Conservation (phyloP, 2,888 invertebrate species). For the Pediacus dermestoides region DNA sequence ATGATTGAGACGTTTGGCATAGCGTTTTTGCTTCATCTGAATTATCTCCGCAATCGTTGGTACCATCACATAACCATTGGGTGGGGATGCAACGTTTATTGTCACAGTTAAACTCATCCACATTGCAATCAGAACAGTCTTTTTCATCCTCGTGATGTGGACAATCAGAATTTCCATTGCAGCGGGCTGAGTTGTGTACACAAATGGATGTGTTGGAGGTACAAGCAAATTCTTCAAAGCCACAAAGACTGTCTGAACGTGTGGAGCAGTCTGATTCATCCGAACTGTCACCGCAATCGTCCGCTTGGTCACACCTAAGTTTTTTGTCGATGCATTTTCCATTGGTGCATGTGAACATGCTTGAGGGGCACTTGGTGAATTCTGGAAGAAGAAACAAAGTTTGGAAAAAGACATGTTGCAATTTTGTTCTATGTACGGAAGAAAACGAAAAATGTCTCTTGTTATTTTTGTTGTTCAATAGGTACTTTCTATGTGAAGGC, state of each 20-base stretch:
- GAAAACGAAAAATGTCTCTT: background rate
- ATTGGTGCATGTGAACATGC: conserved; percentile 52
- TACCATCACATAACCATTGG: conserved; percentile 59
- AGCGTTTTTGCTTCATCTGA: conserved; percentile 59
- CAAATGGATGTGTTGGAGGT: conserved; percentile 53
- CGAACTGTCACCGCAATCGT: conserved; percentile 58
- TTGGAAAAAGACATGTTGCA: conserved; percentile 12
- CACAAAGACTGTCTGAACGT: conserved; percentile 41
- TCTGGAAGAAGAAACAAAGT: conserved; percentile 11
- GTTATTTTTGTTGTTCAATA: too few relatives aligned
- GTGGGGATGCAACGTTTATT: conserved; percentile 59
- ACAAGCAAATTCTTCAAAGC: conserved; percentile 52
- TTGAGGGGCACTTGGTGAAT: conserved; percentile 34
- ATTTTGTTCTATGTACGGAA: conserved; percentile 7
- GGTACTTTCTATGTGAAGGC: too few relatives aligned
- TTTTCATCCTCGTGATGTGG: conserved; percentile 69
- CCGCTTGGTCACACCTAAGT: conserved; percentile 56
- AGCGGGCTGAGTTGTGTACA: conserved; percentile 53
- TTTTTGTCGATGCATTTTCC: conserved; percentile 56
- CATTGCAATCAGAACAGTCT: conserved; percentile 48
- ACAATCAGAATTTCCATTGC: conserved; percentile 62
- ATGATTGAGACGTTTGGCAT: conserved; percentile 18
- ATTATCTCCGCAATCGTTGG: conserved; percentile 66
- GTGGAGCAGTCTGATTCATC: conserved; percentile 53
- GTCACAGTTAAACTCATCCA: conserved; percentile 55